These are phyloP conservation scores for Ameiurus melas DNA, from an alignment of 2,113 vertebrate species.

Conservation along the genomic window DNA sequence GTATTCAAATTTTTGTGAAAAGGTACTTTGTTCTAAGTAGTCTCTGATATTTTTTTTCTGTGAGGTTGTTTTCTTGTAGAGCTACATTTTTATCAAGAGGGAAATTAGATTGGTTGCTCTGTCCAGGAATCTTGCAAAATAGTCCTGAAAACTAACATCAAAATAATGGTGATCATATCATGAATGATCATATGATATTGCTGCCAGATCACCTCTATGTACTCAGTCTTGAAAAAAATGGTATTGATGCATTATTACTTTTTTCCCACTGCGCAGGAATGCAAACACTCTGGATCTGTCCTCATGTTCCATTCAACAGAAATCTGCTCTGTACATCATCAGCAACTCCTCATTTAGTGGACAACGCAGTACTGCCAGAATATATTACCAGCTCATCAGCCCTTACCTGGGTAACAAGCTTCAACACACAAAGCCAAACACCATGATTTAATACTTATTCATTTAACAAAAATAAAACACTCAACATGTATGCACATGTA, in stretches of 20 bases:
- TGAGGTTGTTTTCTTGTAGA: no score
- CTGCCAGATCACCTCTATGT: not conserved
- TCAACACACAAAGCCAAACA: not conserved
- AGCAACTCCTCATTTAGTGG: conserved; percentile 64
- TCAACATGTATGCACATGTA: not conserved
- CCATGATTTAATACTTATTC: not conserved
- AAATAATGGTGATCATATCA: not conserved
- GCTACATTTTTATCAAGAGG: not conserved
- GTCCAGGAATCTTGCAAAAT: not conserved
- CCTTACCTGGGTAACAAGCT: conserved; percentile 71
- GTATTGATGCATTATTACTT: not conserved
- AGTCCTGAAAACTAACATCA: no score
- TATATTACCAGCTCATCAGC: conserved; percentile 65
- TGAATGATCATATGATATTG: not conserved
- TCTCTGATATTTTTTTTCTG: no score
- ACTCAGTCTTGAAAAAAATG: not conserved
- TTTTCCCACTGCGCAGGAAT: conserved; percentile 56
- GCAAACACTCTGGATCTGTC: conserved; percentile 55
- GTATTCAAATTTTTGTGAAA: no score
- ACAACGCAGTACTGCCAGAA: not conserved
- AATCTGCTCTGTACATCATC: conserved; percentile 65
- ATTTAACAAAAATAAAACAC: not conserved
- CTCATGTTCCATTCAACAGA: conserved; percentile 57
- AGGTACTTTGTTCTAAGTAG: no score
- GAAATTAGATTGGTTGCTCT: not conserved